These are phyloP conservation scores for Scaptomyza tumidula DNA, from an alignment of 2,888 invertebrate species.

Conservation along the genomic window DNA sequence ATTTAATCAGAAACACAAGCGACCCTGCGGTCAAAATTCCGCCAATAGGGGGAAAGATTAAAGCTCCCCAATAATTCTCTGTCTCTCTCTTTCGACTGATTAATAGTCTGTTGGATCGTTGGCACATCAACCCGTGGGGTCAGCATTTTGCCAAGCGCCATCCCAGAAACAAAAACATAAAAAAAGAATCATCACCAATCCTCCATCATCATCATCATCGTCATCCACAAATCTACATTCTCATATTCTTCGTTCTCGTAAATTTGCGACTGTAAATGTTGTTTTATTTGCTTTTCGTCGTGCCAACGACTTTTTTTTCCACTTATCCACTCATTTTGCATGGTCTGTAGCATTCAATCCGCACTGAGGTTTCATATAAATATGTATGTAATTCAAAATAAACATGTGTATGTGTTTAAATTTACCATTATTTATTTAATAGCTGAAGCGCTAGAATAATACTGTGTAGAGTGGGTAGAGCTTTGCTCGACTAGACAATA, in stretches of 20 bases:
- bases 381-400: background rate
- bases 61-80: conserved; percentile 36
- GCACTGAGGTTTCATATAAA: background rate
- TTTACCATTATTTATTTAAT: conserved; percentile 27
- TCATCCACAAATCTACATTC: conserved; percentile 6
- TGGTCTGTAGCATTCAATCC: background rate
- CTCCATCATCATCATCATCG: conserved; percentile 7
- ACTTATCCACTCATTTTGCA: conserved; percentile 8
- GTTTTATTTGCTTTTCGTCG: conserved; percentile 26
- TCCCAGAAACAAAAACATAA: background rate
- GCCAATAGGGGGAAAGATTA: conserved; percentile 29
- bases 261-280: conserved; percentile 41
- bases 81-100: conserved; percentile 43
- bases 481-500: no score
- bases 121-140: conserved; percentile 43
- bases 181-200: background rate
- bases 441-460: no score
- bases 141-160: conserved; percentile 54
- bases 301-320: conserved; percentile 4
- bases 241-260: conserved; percentile 11
- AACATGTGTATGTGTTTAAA: background rate
- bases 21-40: conserved; percentile 78
- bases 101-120: conserved; percentile 59
- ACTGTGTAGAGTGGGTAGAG: no score
- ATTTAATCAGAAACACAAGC: conserved; percentile 73